These are phyloP conservation scores for Apocrypta bakeri DNA, from an alignment of 1,140 invertebrate species.

Conservation along the genomic window DNA sequence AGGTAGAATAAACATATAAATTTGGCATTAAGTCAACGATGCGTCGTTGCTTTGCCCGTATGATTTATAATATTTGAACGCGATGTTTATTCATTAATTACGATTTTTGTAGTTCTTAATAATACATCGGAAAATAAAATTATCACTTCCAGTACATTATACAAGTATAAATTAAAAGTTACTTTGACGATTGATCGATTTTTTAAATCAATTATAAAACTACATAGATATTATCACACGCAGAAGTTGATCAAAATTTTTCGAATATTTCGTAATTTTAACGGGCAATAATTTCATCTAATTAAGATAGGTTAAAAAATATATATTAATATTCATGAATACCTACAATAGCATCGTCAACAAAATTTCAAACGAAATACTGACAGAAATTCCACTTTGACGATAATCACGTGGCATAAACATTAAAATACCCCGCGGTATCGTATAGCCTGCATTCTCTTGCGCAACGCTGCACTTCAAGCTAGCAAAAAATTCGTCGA, in stretches of 20 bases:
- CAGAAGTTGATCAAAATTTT: too few species aligned
- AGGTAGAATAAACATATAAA: neutral
- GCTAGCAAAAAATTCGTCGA: neutral
- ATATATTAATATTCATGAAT: neutral
- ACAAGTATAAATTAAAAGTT: too few species aligned
- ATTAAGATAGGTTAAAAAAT: neutral
- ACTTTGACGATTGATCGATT: too few species aligned
- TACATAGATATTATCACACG: too few species aligned
- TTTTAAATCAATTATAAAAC: too few species aligned
- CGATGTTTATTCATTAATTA: neutral
- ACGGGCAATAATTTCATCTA: neutral
- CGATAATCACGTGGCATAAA: neutral
- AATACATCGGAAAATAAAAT: too few species aligned
- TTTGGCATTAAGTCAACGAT: neutral
- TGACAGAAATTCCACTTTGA: neutral
- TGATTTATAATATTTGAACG: slow-evolving; percentile 24
- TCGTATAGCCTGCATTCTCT: neutral
- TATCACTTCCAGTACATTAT: too few species aligned
- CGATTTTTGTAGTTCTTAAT: neutral
- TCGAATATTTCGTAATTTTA: neutral
- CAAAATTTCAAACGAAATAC: neutral
- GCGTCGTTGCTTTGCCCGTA: neutral
- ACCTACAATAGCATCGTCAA: neutral
- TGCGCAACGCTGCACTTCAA: neutral
- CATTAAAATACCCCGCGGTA: neutral